phyloP scores from a whole-genome alignment of 1,140 invertebrate genomes.

The Bombus breviceps region DNA sequence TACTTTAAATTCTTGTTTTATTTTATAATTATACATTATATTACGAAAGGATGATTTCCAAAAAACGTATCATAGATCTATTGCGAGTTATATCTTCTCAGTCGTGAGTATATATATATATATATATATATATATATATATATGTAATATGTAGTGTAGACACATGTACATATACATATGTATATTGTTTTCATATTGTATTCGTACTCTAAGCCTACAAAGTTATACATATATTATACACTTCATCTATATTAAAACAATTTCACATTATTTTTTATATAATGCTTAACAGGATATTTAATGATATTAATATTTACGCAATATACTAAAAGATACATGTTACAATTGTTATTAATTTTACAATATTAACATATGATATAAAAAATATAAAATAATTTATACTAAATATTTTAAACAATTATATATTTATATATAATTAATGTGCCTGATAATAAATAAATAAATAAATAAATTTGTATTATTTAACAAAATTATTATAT shows the following conservation, averaged over 20 bases:
- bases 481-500: neutral
- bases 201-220: too few species aligned
- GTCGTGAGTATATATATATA: slow-evolving; percentile 77
- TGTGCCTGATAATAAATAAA: too few species aligned
- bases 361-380: neutral
- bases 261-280: slow-evolving; percentile 2
- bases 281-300: neutral
- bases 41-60: slow-evolving; percentile 75
- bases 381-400: neutral
- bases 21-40: neutral
- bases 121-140: neutral
- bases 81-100: slow-evolving; percentile 78
- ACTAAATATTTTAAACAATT: neutral
- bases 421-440: neutral
- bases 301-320: neutral
- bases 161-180: neutral
- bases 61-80: slow-evolving; percentile 79
- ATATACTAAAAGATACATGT: neutral
- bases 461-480: neutral
- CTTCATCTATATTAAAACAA: neutral
- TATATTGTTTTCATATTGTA: neutral
- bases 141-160: too few species aligned
- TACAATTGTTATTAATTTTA: neutral
- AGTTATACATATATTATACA: too few species aligned
- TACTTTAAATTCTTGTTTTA: neutral